Evolutionary conservation across 2,113 vertebrate species (phyloP).

Genomic region (Amphiprion percula): DNA sequence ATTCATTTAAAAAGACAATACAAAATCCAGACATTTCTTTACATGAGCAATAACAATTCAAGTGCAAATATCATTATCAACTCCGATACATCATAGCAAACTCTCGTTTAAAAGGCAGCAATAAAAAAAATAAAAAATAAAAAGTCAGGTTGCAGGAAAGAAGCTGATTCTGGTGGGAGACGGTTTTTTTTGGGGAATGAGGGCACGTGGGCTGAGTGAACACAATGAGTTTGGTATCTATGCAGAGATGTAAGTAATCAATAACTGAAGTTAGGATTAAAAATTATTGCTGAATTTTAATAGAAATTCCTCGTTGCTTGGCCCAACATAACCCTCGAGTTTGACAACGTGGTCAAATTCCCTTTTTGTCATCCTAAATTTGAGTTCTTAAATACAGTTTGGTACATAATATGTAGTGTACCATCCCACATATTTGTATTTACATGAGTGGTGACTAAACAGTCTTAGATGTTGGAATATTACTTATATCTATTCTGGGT

Average conservation of each 20-base stretch:
- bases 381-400: background rate
- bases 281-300: background rate
- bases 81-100: conserved; percentile 89
- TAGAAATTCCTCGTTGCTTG: conserved; percentile 5
- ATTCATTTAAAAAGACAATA: conserved; percentile 96
- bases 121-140: conserved; percentile 45
- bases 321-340: conserved; percentile 37
- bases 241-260: background rate
- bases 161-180: conserved; percentile 43
- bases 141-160: conserved; percentile 68
- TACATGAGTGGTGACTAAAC: conserved; percentile 40
- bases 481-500: background rate
- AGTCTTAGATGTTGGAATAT: background rate
- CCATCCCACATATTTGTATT: conserved; percentile 37
- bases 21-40: conserved; percentile 98
- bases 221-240: background rate
- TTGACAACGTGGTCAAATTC: conserved; percentile 43
- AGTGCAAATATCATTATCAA: conserved; percentile 99
- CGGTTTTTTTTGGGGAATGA: conserved; percentile 7
- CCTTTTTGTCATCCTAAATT: conserved; percentile 43
- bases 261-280: background rate
- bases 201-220: conserved; percentile 4
- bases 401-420: conserved; percentile 1
- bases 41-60: conserved; percentile 97
- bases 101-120: conserved; percentile 81